Evolutionary conservation across 2,113 vertebrate species (phyloP).

Genomic region (Oncorhynchus keta): DNA sequence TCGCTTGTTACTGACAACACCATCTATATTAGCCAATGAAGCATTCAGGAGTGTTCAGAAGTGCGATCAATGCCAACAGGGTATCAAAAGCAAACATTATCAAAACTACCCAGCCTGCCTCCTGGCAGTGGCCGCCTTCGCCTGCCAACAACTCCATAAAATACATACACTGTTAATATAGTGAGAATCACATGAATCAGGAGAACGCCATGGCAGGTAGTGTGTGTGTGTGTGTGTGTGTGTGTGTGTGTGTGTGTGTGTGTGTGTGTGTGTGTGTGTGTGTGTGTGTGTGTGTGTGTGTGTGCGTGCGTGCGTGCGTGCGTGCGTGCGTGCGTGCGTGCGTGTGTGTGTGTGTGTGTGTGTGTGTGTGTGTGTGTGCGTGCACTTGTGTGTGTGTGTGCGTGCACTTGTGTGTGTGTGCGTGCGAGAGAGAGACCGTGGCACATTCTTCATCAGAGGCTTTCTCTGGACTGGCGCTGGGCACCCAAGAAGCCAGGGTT

Average conservation of each 20-base stretch:
- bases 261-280: too few relatives aligned
- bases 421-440: neutral
- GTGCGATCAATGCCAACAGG: constrained; percentile 18
- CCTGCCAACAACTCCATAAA: constrained; percentile 66
- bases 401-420: too few relatives aligned
- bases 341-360: too few relatives aligned
- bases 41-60: constrained; percentile 29
- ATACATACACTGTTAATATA: constrained; percentile 74
- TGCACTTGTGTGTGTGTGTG: neutral
- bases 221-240: constrained; percentile 25
- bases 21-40: constrained; percentile 46
- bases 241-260: too few relatives aligned
- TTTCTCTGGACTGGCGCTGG: constrained; percentile 1
- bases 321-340: too few relatives aligned
- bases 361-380: too few relatives aligned
- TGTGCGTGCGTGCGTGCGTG: too few relatives aligned
- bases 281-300: too few relatives aligned
- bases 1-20: constrained; percentile 56
- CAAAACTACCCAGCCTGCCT: constrained; percentile 47
- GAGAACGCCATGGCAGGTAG: constrained; percentile 62
- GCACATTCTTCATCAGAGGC: neutral
- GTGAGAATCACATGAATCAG: constrained; percentile 70
- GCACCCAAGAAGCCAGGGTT: neutral
- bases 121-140: constrained; percentile 48
- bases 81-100: constrained; percentile 54